Conservation (phyloP, 2,888 invertebrate species). For the Xylota segnis region DNA sequence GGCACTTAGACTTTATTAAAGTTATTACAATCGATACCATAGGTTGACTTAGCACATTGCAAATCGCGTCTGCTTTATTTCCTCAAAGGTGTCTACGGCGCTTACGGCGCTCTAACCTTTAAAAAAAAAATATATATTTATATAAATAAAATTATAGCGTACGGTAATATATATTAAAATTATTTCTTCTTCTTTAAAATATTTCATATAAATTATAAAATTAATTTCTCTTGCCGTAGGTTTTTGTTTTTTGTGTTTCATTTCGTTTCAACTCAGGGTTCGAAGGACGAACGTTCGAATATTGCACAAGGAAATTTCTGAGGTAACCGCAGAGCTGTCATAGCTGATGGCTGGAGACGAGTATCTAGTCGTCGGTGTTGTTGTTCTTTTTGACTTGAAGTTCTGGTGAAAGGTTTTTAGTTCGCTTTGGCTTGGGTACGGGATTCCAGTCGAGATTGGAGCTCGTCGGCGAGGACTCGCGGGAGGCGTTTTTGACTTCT, state of each 20-base stretch:
- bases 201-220: constrained; percentile 24
- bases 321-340: not conserved
- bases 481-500: constrained; percentile 78
- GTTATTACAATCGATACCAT: constrained; percentile 59
- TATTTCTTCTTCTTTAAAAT: constrained; percentile 40
- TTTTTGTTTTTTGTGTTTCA: constrained; percentile 21
- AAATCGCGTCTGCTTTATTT: constrained; percentile 19
- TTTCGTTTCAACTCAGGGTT: constrained; percentile 31
- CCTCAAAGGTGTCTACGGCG: not conserved
- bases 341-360: not conserved
- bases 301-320: constrained; percentile 60
- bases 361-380: constrained; percentile 27
- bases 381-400: constrained; percentile 71
- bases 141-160: constrained; percentile 71
- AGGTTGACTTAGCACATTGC: constrained; percentile 69
- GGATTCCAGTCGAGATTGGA: constrained; percentile 84
- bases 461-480: constrained; percentile 83
- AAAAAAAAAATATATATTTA: constrained; percentile 24
- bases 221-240: constrained; percentile 44
- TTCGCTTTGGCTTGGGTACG: constrained; percentile 83
- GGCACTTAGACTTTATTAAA: constrained; percentile 68
- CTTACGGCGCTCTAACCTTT: not conserved
- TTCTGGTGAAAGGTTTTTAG: constrained; percentile 79
- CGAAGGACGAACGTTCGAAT: constrained; percentile 26
- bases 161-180: constrained; percentile 58